Base-by-base conservation (phyloP, 2,888 invertebrate genomes). In the Amphipyra berbera region DNA sequence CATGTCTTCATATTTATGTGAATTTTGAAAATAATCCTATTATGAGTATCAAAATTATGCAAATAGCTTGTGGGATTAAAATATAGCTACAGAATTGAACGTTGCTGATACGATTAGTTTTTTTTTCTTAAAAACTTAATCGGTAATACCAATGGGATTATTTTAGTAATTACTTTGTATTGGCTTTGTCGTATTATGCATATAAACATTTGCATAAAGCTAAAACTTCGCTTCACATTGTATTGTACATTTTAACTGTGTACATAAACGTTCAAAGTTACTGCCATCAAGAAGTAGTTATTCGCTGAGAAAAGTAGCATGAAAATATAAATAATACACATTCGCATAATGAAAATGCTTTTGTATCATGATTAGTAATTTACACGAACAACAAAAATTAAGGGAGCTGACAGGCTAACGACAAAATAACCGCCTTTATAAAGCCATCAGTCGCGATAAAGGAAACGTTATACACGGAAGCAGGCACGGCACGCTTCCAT, bases 371-470 rank as follows among this genome's bases (percentile, higher is more conserved):
- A 72, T 73, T 47, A 78, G 75, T 79, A 73, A 76, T 76, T 78
- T 70, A 61, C 56, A 75, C 61, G 61, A 72, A 73, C 52, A 82
- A 79, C 74, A 82, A 81, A 83, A 88, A 88, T 85, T 80, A 83
- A 76, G 78, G 83, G 62, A 68, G 78, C 83, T 82, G 82, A 77
- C 78, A 82, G 64, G 73, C 78, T 85, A 90, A 90, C 86, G 87
- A 82, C 85, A 84, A 89, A 93, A 93, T 90, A 89, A 90, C 88
- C 84, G 90, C 87, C 88, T 91, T 91, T 90, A 91, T 90, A 87
- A 89, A 90, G 83, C 86, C 87, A 89, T 90, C 90, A 89, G 86
- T 81, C 75, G 82, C 72, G 82, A 79, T 86, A 85, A 88, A 87
- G 87, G 87, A 85, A 88, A 86, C 83, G 81, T 76, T 82, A 85